phyloP scores from a whole-genome alignment of 2,113 vertebrate species.

The Aphyosemion australe region DNA sequence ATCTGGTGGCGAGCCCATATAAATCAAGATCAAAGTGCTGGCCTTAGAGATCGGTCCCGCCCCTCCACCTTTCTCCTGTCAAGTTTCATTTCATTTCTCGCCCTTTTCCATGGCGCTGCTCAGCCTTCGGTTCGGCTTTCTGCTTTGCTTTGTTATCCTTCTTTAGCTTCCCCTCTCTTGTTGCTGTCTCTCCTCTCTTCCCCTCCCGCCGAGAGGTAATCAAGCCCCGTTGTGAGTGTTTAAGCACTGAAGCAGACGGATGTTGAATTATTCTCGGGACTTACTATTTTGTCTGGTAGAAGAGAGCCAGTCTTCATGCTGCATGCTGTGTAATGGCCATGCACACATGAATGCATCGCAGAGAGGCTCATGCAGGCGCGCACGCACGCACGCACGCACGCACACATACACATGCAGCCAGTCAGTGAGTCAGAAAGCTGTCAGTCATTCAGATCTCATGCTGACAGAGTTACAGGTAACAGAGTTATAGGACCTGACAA shows the following conservation, averaged over 20 bases:
- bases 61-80: conserved; percentile 46
- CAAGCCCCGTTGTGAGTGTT: conserved; percentile 74
- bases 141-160: conserved; percentile 54
- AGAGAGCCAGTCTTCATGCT: conserved; percentile 29
- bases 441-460: conserved; percentile 45
- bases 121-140: conserved; percentile 8
- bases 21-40: conserved; percentile 62
- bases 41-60: conserved; percentile 48
- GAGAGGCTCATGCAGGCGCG: neutral
- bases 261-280: conserved; percentile 62
- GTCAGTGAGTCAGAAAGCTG: conserved; percentile 46
- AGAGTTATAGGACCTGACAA: conserved; percentile 53
- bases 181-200: conserved; percentile 45
- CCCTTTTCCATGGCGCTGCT: conserved; percentile 15
- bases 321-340: conserved; percentile 36
- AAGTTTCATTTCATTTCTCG: conserved; percentile 42
- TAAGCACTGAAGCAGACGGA: conserved; percentile 56
- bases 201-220: conserved; percentile 66
- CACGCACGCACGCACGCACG: neutral
- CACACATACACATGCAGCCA: conserved; percentile 30
- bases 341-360: conserved; percentile 14
- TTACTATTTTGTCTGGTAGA: conserved; percentile 54
- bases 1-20: conserved; percentile 57
- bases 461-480: conserved; percentile 64
- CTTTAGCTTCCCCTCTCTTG: conserved; percentile 47